phyloP scores from a whole-genome alignment of 2,888 invertebrate genomes.

The Caenorhabditis virilis region DNA sequence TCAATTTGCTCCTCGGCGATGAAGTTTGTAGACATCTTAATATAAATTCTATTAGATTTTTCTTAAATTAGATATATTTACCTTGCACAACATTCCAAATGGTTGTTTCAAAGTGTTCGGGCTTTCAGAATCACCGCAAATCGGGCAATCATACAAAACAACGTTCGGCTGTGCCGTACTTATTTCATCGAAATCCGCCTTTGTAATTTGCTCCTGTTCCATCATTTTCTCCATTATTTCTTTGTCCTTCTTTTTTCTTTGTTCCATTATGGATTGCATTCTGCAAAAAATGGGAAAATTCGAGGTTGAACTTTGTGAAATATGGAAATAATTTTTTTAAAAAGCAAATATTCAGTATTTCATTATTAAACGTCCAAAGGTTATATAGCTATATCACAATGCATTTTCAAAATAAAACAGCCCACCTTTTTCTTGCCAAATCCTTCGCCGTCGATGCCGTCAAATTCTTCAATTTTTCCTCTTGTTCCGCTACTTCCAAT shows the following conservation, averaged over 20 bases:
- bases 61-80: too few relatives aligned
- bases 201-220: slow-evolving; percentile 51
- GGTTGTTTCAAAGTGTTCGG: slow-evolving; percentile 46
- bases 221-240: slow-evolving; percentile 54
- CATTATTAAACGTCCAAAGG: too few relatives aligned
- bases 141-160: slow-evolving; percentile 57
- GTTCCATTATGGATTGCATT: slow-evolving; percentile 22
- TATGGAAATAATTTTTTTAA: too few relatives aligned
- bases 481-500: background rate
- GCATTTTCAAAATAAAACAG: too few relatives aligned
- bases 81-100: slow-evolving; percentile 50
- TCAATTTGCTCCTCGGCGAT: slow-evolving; percentile 29
- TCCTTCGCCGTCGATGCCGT: background rate
- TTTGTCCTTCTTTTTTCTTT: slow-evolving; percentile 24
- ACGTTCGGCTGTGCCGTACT: slow-evolving; percentile 44
- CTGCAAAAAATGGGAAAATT: background rate
- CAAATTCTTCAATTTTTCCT: slow-evolving; percentile 1
- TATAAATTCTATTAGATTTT: too few relatives aligned
- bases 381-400: too few relatives aligned
- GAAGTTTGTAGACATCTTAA: slow-evolving; percentile 26
- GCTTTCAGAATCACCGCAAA: slow-evolving; percentile 51
- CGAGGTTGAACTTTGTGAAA: too few relatives aligned
- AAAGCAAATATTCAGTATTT: too few relatives aligned
- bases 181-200: slow-evolving; percentile 48
- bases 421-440: too few relatives aligned